Base-by-base conservation (phyloP, 2,113 vertebrate genomes). In the Podarcis muralis region DNA sequence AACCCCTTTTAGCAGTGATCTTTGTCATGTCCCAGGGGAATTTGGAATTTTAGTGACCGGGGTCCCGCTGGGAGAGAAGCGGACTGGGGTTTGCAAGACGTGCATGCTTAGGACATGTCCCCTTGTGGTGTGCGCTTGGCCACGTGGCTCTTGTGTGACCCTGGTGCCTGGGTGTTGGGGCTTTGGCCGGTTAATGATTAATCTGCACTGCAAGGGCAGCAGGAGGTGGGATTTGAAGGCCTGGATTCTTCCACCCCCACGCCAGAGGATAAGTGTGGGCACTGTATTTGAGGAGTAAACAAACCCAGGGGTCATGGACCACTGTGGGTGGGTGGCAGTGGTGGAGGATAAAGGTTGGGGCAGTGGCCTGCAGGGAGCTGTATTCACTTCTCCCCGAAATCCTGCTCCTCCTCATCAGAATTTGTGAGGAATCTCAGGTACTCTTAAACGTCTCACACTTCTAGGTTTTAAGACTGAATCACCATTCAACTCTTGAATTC, bases 131-230 rank as follows among this genome's bases (percentile, higher is more conserved):
- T 18, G 35, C 18, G 57, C 71, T 76, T 32, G 35, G 71, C 80
- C 83, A 22, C 9, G 30, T 81, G 27, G 68, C 12, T 72, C 20
- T 15, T 22, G 71, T 1, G 2, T 69, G 88, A 85, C 77, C 84
- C 65, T 8, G 48, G 66, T 40, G 69, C 71, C 13, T 6, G 15
- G 11, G 71, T 68, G 16, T 30, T 37, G n/a, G n/a, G 74, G 77
- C 68, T 68, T 68, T 8, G 69, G 71, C 4, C 25, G 66, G 78
- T 90, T 90, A 90, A 84, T 86, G 88, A 86, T 90, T 86, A 86
- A 90, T 77, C 40, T n/a, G 40, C 6, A 3, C 23, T 30, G 57
- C 81, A 76, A 57, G 78, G 88, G 83, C 66, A 57, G 66, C 2
- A 13, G 65, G n/a, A 40, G 48, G 88, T 40, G 32, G 79, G 57